A percentile compares a stretch with the other conserved stretches of the same genome.
Evolutionary conservation across 2,888 invertebrate genomes (phyloP).

Genomic region (Caenorhabditis zanzibari): DNA sequence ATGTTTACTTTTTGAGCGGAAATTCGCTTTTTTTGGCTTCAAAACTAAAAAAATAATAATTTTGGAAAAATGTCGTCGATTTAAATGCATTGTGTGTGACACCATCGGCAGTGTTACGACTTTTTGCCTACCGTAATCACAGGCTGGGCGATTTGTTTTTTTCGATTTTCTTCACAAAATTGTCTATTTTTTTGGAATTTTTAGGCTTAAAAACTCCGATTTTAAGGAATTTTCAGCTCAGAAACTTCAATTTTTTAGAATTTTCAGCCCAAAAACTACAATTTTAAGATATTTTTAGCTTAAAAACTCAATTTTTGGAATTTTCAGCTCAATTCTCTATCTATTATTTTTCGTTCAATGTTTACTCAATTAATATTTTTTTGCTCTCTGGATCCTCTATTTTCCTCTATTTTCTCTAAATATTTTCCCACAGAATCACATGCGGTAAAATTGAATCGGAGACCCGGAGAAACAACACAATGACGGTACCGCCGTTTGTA

Average conservation of each 20-base stretch:
- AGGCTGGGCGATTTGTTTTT: slow-evolving; percentile 9
- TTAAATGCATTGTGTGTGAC: background rate
- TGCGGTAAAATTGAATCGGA: slow-evolving; percentile 42
- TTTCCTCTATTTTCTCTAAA: background rate
- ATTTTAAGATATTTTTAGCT: background rate
- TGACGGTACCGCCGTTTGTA: slow-evolving; percentile 65
- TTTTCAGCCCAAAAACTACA: background rate
- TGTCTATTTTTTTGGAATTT: background rate
- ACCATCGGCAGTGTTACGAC: background rate
- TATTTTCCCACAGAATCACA: slow-evolving; percentile 44
- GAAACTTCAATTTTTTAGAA: no score
- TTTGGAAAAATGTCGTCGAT: background rate
- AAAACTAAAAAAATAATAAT: background rate
- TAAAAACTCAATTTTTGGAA: no score
- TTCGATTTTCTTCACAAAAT: background rate
- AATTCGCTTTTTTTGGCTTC: background rate
- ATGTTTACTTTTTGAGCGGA: slow-evolving; percentile 3
- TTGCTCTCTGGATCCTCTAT: background rate
- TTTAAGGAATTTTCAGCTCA: no score
- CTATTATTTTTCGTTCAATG: no score
- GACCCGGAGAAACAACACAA: slow-evolving; percentile 1
- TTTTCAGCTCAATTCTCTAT: no score
- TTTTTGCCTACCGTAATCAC: background rate
- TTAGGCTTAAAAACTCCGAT: background rate
- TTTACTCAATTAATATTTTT: background rate